Evolutionary conservation across 2,888 invertebrate species (phyloP), one percentile per base, ranked within the genome.

Genomic region (Calameuta pallipes): DNA sequence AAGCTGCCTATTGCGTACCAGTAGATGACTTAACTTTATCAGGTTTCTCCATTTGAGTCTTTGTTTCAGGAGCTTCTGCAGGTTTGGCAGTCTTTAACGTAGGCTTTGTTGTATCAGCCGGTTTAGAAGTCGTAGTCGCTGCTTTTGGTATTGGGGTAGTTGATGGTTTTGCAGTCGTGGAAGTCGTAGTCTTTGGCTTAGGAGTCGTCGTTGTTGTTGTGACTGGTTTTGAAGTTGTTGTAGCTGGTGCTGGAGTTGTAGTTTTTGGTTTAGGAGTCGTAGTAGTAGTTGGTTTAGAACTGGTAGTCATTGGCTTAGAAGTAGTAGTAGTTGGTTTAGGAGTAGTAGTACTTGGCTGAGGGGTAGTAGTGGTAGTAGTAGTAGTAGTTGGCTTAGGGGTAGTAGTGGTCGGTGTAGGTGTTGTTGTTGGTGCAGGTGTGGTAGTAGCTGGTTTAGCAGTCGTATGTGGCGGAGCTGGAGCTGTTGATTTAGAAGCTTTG

Each of bases 11-110:
- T 75, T 92, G 93, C 82, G 93, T 93, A 80, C 92, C 92, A 83
- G 89, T 89, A 1, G 94, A 94, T 78, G 93, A 93, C 33, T 90
- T 89, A 0, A 93, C 93, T 84, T 76, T 76, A 73, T 80, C 80
- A 70, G 78, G 83, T 34, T 80, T 76, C 11, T 81, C 76, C 82
- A 88, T 87, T 30, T 86, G 83, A 4, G 82, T 78, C 80, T 84
- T 85, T 68, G 81, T 83, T 74, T 56, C 6, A 23, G 23, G 83
- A 70, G 31, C 70, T 76, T 82, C 81, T 80, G 12, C 70, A 73
- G 73, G 82, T 83, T 13, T 83, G 81, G 77, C 85, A 75, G 83
- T 86, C 82, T 75, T 41, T 77, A 73, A 75, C 75, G 75, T 69
- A 69, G 74, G 69, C 76, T 36, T 75, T 77, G 37, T 74, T 75